A percentile compares a stretch with the other conserved stretches of the same genome.
Conservation (phyloP, 2,113 vertebrate species). For the Quiscalus mexicanus region DNA sequence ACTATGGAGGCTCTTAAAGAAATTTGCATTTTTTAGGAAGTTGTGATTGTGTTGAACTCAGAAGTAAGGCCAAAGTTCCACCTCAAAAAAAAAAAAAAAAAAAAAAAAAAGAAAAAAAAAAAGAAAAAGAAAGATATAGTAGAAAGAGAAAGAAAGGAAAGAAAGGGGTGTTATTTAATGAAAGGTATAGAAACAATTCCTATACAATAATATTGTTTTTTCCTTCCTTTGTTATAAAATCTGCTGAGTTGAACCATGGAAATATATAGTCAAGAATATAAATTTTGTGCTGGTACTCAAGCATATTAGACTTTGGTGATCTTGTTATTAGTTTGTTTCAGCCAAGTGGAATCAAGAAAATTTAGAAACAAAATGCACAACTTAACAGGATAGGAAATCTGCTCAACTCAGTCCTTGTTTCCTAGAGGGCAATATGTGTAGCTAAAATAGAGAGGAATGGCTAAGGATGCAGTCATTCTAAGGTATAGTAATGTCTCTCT, state of each 20-base stretch:
- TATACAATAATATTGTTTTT: not conserved
- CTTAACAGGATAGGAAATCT: not conserved
- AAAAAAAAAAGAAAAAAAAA: too few species aligned
- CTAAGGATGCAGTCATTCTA: not conserved
- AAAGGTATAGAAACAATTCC: not conserved
- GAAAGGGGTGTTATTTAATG: fast-evolving
- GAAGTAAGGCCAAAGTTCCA: not conserved
- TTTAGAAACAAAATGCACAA: not conserved
- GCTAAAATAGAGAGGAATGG: not conserved
- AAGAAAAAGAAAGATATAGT: too few species aligned
- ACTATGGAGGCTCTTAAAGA: not conserved
- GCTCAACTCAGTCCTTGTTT: not conserved
- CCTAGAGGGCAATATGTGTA: not conserved
- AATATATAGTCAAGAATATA: not conserved
- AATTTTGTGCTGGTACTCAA: not conserved
- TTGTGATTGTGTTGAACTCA: not conserved
- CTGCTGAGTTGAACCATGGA: not conserved
- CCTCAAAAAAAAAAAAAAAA: too few species aligned
- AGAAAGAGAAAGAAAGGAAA: not conserved
- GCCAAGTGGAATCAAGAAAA: not conserved
- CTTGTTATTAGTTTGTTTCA: not conserved
- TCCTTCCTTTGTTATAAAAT: not conserved
- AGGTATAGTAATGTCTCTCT: not conserved
- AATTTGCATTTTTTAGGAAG: not conserved
- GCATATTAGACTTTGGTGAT: not conserved